Evolutionary conservation across 2,797 vertebrate species (phyloP).

Genomic region (Streptopelia turtur): DNA sequence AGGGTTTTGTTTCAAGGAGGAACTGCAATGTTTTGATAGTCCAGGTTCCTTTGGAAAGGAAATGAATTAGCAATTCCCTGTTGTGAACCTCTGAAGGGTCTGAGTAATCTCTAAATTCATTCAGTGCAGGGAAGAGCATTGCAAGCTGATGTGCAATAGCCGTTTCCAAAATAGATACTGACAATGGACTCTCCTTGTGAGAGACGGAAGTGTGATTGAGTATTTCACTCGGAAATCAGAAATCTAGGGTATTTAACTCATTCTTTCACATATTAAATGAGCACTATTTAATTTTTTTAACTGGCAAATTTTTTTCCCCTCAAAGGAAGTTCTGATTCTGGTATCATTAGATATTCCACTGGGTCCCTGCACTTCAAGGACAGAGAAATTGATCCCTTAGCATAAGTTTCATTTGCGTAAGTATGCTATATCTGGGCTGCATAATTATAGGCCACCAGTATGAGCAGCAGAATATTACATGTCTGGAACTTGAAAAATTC

Average conservation of each 20-base stretch:
- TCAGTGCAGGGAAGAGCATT: neutral
- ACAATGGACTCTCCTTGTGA: neutral
- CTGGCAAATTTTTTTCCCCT: neutral
- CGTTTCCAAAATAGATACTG: neutral
- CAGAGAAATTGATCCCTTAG: conserved; percentile 1
- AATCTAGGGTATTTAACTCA: neutral
- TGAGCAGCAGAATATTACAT: neutral
- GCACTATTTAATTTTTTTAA: neutral
- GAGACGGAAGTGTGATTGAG: neutral
- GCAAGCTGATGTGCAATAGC: neutral
- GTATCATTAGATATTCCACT: neutral
- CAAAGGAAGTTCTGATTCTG: neutral
- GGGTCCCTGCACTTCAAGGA: neutral
- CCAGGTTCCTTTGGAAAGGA: neutral
- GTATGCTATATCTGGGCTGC: neutral
- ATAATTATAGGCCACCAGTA: neutral
- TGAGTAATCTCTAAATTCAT: neutral
- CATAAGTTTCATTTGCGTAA: conserved; percentile 25
- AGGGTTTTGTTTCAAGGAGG: neutral
- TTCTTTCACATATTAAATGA: neutral
- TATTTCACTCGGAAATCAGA: neutral
- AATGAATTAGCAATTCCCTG: neutral
- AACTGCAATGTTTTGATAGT: neutral
- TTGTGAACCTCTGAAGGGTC: neutral
- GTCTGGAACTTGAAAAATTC: neutral